Percentiles rank a stretch among this genome's conserved stretches.
These are phyloP conservation scores for Phrynocephalus versicolor DNA, from an alignment of 2,113 vertebrate genomes.

Conservation along the genomic window DNA sequence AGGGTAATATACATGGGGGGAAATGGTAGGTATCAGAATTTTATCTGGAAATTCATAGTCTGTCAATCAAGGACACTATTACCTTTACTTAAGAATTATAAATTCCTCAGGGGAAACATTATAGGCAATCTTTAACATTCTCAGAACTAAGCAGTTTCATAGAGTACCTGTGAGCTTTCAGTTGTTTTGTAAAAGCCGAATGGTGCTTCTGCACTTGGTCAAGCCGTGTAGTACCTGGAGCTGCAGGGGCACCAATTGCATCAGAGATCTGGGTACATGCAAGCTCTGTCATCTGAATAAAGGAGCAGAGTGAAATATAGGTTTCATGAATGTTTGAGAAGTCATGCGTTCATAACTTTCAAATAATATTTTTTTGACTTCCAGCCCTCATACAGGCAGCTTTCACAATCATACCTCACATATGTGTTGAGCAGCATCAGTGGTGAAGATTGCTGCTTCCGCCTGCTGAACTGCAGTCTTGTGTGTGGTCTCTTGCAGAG, in stretches of 20 bases:
- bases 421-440: conserved; percentile 82
- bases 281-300: conserved; percentile 84
- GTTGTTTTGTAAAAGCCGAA: conserved; percentile 68
- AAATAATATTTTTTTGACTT: background rate
- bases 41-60: background rate
- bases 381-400: too few relatives aligned
- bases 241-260: conserved; percentile 63
- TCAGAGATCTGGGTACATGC: conserved; percentile 77
- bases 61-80: background rate
- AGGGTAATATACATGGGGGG: background rate
- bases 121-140: background rate
- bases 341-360: background rate
- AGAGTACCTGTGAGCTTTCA: conserved; percentile 78
- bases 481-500: conserved; percentile 76
- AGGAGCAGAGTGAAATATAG: conserved; percentile 28
- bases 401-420: conserved; percentile 78
- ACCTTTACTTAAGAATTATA: background rate
- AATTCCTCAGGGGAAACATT: background rate
- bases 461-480: conserved; percentile 86
- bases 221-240: conserved; percentile 64
- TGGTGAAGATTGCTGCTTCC: conserved; percentile 76
- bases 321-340: background rate
- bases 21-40: too few relatives aligned
- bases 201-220: conserved; percentile 75
- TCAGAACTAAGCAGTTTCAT: conserved; percentile 4